phyloP scores from a whole-genome alignment of 2,888 invertebrate genomes.

The Nephrotoma flavescens region DNA sequence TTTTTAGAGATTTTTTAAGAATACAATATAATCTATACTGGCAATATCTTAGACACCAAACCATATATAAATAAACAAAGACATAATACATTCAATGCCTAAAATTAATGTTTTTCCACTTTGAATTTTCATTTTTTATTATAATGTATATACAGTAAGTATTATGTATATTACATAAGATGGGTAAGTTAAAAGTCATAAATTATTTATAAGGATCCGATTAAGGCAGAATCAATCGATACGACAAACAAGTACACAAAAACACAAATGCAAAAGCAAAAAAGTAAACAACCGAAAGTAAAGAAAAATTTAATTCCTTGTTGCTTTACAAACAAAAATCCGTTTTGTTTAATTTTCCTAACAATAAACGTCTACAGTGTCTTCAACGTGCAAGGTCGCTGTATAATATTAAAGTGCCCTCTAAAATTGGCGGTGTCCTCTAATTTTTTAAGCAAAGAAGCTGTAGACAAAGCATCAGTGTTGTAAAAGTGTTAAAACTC shows the following conservation, averaged over 20 bases:
- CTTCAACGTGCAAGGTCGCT: not conserved
- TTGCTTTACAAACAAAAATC: not conserved
- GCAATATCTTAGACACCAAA: not conserved
- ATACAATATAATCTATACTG: not conserved
- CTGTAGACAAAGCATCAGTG: not conserved
- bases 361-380: not conserved
- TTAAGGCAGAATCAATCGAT: not conserved
- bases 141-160: not conserved
- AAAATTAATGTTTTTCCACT: not conserved
- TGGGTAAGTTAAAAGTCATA: not conserved
- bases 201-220: not conserved
- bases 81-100: not conserved
- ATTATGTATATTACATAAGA: not conserved
- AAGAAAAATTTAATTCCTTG: not conserved
- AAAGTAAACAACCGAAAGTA: not conserved
- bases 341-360: not conserved
- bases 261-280: not conserved
- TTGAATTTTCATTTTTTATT: not conserved
- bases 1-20: not conserved
- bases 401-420: too few species aligned
- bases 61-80: not conserved
- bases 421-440: not conserved
- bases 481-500: not conserved
- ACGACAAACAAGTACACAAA: not conserved
- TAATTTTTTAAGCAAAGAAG: not conserved